phyloP scores from a whole-genome alignment of 2,888 invertebrate species.

The Sphaerolaimus hirsutus region DNA sequence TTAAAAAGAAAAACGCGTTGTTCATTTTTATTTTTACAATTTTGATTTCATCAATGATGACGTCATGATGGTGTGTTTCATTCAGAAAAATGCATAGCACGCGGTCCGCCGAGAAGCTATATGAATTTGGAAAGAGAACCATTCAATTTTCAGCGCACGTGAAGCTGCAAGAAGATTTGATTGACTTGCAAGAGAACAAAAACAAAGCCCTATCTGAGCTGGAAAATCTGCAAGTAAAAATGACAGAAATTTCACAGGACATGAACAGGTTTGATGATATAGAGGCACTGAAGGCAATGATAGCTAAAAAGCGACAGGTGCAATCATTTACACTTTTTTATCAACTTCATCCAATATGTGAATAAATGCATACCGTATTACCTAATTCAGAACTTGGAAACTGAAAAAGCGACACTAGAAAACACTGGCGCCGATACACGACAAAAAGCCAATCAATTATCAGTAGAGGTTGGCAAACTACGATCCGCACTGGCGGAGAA shows the following conservation, averaged over 20 bases:
- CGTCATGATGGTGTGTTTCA: too few relatives aligned
- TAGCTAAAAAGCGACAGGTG: constrained; percentile 11
- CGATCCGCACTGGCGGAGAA: constrained; percentile 43
- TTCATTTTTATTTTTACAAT: too few relatives aligned
- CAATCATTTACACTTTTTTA: not conserved
- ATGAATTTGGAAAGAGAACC: too few relatives aligned
- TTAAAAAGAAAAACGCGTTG: too few relatives aligned
- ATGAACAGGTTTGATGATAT: constrained; percentile 14
- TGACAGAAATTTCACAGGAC: constrained; percentile 31
- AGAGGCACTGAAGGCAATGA: constrained; percentile 35
- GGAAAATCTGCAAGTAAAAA: constrained; percentile 30
- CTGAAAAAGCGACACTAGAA: constrained; percentile 32
- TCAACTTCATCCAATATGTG: not conserved
- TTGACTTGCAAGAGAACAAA: constrained; percentile 40
- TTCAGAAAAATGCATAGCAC: too few relatives aligned
- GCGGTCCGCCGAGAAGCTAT: too few relatives aligned
- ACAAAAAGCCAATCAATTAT: constrained; percentile 33
- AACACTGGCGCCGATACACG: constrained; percentile 29
- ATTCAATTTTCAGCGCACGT: constrained; percentile 18
- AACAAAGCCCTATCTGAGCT: constrained; percentile 40
- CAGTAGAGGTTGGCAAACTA: constrained; percentile 34
- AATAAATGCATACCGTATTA: not conserved
- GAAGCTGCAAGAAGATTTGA: constrained; percentile 20
- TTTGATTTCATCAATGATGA: too few relatives aligned
- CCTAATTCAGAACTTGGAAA: constrained; percentile 26